phyloP scores from a whole-genome alignment of 2,888 invertebrate genomes.

The Falcaria lacertinaria region DNA sequence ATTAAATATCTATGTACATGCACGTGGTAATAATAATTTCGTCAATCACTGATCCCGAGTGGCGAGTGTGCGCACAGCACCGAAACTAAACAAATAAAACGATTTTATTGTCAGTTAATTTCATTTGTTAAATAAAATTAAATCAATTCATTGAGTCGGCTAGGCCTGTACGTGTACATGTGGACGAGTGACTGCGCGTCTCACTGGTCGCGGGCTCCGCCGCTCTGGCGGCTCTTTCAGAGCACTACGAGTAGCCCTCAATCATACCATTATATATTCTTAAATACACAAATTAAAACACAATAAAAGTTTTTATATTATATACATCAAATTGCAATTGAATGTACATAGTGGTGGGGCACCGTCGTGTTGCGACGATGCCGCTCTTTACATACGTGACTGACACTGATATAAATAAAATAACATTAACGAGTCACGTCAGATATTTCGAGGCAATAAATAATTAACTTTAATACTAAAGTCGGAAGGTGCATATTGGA shows the following conservation, averaged over 20 bases:
- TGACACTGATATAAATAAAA: constrained; percentile 2
- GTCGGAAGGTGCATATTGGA: constrained; percentile 2
- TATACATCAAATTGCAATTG: constrained; percentile 73
- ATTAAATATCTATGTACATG: constrained; percentile 6
- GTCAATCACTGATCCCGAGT: constrained; percentile 11
- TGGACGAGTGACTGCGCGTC: constrained; percentile 13
- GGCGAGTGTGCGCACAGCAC: constrained; percentile 19
- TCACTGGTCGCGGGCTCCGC: constrained; percentile 21
- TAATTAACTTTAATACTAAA: constrained; percentile 2
- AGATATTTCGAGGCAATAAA: not conserved
- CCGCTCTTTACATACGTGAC: not conserved
- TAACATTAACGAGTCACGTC: not conserved
- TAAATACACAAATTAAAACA: constrained; percentile 69
- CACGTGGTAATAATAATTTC: constrained; percentile 14
- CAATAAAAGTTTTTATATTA: constrained; percentile 43
- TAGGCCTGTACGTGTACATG: constrained; percentile 54
- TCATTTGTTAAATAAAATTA: constrained; percentile 17
- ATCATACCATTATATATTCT: constrained; percentile 53
- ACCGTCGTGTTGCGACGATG: not conserved
- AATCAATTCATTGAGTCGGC: constrained; percentile 37
- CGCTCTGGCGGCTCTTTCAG: constrained; percentile 48
- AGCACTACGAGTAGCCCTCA: constrained; percentile 43
- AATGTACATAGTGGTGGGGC: constrained; percentile 41
- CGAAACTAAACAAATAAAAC: constrained; percentile 13
- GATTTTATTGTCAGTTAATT: constrained; percentile 31